Conservation (phyloP, 2,797 vertebrate genomes). For the Tokudaia tokunoshimensis region DNA sequence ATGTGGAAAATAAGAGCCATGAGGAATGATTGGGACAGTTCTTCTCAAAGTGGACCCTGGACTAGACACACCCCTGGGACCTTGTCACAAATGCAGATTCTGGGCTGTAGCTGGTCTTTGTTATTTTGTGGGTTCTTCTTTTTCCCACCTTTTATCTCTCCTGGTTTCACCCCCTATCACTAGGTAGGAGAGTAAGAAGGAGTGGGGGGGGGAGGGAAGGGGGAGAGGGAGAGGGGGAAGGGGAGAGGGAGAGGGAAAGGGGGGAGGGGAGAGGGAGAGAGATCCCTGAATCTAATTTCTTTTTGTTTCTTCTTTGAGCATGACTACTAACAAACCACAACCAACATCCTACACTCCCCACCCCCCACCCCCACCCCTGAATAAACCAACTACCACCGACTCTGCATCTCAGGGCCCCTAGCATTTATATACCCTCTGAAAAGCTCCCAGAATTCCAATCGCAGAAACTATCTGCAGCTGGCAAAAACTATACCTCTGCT, state of each 20-base stretch:
- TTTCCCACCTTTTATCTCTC: not conserved
- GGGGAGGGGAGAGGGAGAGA: too few species aligned
- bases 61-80: not conserved
- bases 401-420: not conserved
- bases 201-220: too few species aligned
- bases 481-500: not conserved
- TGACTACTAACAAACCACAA: not conserved
- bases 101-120: not conserved
- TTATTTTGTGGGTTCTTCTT: not conserved
- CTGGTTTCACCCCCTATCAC: not conserved
- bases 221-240: too few species aligned
- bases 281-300: too few species aligned
- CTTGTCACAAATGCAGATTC: not conserved
- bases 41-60: not conserved
- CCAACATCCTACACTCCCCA: not conserved
- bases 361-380: too few species aligned
- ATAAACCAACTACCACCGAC: too few species aligned
- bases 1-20: conserved; percentile 51
- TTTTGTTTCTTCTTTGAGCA: not conserved
- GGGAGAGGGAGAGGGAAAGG: too few species aligned
- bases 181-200: not conserved
- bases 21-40: rapidly evolving
- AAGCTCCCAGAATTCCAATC: not conserved
- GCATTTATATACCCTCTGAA: not conserved
- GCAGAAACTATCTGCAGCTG: not conserved